phyloP scores from a whole-genome alignment of 2,797 vertebrate genomes.

The Acipenser transmontanus region DNA sequence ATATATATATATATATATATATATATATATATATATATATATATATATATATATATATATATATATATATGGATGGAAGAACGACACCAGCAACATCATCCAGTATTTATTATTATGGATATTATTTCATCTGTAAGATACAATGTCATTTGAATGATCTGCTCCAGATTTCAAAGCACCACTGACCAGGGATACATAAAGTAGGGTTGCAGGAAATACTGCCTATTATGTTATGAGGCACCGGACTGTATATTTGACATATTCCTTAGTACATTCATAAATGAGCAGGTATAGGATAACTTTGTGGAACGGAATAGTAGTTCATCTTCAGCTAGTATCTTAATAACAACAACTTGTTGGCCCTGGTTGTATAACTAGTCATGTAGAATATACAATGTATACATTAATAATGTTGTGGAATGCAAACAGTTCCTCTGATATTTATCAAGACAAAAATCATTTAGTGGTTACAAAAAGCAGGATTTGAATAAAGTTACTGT shows the following conservation, averaged over 20 bases:
- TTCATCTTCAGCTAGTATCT: conserved; percentile 35
- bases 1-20: too few species aligned
- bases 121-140: too few species aligned
- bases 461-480: too few species aligned
- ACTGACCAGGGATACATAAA: background rate
- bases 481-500: too few species aligned
- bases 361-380: conserved; percentile 33
- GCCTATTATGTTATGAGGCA: background rate
- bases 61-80: too few species aligned
- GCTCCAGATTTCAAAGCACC: too few species aligned
- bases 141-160: too few species aligned
- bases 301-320: conserved; percentile 39
- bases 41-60: too few species aligned
- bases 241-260: background rate
- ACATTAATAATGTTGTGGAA: conserved; percentile 48
- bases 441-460: too few species aligned
- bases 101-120: too few species aligned
- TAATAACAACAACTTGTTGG: conserved; percentile 43
- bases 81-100: too few species aligned
- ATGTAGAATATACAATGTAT: conserved; percentile 62
- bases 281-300: conserved; percentile 36
- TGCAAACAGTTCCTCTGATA: conserved; percentile 38
- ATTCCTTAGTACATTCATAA: background rate
- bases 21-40: too few species aligned
- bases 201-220: background rate